Evolutionary conservation across 2,797 vertebrate species (phyloP).

Genomic region (Hipposideros larvatus): DNA sequence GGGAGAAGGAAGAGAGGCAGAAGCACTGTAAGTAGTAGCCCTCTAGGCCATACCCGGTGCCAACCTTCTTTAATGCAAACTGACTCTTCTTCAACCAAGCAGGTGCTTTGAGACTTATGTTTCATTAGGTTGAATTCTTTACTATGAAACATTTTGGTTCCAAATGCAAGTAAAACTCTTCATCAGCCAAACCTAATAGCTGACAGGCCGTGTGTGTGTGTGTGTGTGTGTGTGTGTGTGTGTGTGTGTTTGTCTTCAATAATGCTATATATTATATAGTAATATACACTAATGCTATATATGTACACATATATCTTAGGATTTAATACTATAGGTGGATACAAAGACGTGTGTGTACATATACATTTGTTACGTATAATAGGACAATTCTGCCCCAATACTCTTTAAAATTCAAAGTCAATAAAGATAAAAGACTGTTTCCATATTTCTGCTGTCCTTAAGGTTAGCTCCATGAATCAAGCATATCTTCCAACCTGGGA

Average conservation of each 20-base stretch:
- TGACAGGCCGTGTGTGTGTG: not conserved
- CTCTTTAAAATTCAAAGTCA: slow-evolving; percentile 4
- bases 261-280: not conserved
- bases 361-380: not conserved
- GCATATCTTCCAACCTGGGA: not conserved
- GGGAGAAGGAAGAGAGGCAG: not conserved
- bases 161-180: not conserved
- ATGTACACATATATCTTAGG: not conserved
- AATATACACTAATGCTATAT: not conserved
- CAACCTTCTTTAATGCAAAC: not conserved
- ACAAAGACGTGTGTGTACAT: not conserved
- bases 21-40: not conserved
- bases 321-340: not conserved
- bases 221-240: not conserved
- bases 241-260: not conserved
- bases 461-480: slow-evolving; percentile 26
- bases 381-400: not conserved
- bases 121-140: not conserved
- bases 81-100: not conserved
- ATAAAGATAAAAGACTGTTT: not conserved
- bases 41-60: not conserved
- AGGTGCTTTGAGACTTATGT: not conserved
- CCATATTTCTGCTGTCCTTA: not conserved
- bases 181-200: not conserved
- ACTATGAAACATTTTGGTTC: not conserved